Evolutionary conservation across 2,888 invertebrate genomes (phyloP).

Genomic region (Barypeithes pellucidus): DNA sequence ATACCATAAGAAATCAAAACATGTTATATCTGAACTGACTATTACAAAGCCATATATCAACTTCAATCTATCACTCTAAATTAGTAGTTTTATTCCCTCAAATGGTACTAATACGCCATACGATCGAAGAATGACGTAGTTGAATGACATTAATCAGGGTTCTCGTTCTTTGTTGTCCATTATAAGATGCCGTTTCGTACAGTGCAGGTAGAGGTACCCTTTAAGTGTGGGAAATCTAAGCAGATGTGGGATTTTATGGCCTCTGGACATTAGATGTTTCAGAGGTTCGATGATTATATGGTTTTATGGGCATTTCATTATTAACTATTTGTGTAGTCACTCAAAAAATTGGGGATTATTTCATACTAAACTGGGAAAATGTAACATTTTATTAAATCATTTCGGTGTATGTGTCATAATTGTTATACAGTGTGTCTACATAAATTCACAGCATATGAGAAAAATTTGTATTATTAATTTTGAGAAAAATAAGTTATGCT

Average conservation of each 20-base stretch:
- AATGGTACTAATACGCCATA: constrained; percentile 12
- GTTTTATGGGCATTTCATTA: not conserved
- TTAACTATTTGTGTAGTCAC: no score
- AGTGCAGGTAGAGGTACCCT: constrained; percentile 22
- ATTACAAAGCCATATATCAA: not conserved
- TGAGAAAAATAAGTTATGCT: no score
- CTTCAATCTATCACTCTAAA: constrained; percentile 12
- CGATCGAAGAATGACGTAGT: not conserved
- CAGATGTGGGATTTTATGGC: constrained; percentile 15
- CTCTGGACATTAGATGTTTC: not conserved
- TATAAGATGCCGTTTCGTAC: not conserved
- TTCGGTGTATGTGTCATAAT: no score
- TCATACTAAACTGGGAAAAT: no score
- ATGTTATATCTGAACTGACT: not conserved
- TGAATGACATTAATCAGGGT: constrained; percentile 17
- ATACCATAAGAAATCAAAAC: constrained; percentile 23
- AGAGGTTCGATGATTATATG: not conserved
- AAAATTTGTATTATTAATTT: no score
- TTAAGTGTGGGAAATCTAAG: constrained; percentile 23
- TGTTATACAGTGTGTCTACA: no score
- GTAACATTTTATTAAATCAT: no score
- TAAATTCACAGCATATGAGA: no score
- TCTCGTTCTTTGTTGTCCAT: constrained; percentile 16
- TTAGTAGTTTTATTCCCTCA: constrained; percentile 8
- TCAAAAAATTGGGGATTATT: no score